Conservation (phyloP, 2,888 invertebrate species). For the Dexiosoma caninum region DNA sequence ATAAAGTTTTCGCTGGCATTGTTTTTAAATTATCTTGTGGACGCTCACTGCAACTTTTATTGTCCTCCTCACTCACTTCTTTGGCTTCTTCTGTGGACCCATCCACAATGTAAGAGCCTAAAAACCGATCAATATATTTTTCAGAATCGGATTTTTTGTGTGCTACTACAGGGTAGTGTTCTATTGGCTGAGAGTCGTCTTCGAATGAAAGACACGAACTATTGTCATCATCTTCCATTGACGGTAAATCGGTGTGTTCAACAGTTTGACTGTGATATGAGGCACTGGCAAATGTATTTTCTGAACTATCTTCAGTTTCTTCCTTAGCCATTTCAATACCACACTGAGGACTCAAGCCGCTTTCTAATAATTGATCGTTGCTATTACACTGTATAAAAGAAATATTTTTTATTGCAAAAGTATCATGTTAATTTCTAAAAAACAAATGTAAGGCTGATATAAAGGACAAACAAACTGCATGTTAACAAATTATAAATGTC, state of each 20-base stretch:
- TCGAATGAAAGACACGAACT: conserved; percentile 77
- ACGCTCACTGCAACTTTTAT: neutral
- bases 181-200: conserved; percentile 77
- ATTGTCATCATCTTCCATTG: conserved; percentile 74
- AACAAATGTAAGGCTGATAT: neutral
- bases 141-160: conserved; percentile 70
- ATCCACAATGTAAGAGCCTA: conserved; percentile 75
- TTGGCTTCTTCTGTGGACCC: conserved; percentile 73
- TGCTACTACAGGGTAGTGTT: conserved; percentile 72
- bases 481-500: no score
- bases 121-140: conserved; percentile 74
- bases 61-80: conserved; percentile 56
- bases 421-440: no score
- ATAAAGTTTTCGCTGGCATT: conserved; percentile 67
- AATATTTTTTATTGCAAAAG: neutral
- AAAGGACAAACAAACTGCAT: no score
- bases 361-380: conserved; percentile 35
- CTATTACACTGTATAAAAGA: conserved; percentile 32
- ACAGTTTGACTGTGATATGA: conserved; percentile 77
- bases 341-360: neutral
- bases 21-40: conserved; percentile 57
- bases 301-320: conserved; percentile 70
- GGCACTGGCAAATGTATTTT: conserved; percentile 78
- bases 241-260: conserved; percentile 76
- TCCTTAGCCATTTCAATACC: conserved; percentile 62